Conservation (phyloP, 1,140 invertebrate species). For the Dolichoris vasculosae region DNA sequence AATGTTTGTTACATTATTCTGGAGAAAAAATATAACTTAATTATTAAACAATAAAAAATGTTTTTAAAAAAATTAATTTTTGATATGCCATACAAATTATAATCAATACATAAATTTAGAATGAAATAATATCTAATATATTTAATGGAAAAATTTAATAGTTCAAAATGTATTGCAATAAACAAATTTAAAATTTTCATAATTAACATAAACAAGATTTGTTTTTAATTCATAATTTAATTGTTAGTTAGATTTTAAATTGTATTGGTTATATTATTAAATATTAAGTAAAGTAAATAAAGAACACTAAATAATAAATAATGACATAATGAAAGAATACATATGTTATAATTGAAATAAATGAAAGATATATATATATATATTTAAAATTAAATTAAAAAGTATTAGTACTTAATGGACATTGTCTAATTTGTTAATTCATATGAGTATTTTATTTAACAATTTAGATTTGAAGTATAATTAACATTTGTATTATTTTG, state of each 20-base stretch:
- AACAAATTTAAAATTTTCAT: neutral
- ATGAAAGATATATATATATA: neutral
- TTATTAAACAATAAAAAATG: slow-evolving; percentile 42
- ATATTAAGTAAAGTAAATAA: neutral
- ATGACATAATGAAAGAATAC: neutral
- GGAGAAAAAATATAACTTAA: slow-evolving; percentile 24
- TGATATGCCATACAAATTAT: neutral
- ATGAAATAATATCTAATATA: neutral
- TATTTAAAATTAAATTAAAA: neutral
- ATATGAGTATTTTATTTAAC: neutral
- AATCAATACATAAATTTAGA: neutral
- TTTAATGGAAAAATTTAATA: neutral
- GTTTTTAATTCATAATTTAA: neutral
- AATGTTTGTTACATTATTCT: slow-evolving; percentile 21
- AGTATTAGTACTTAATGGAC: neutral
- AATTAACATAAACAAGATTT: neutral
- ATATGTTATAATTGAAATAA: neutral
- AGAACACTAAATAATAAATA: neutral
- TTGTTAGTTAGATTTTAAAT: neutral
- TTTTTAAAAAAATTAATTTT: slow-evolving; percentile 32
- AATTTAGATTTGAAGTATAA: neutral
- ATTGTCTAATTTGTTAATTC: neutral
- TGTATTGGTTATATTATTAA: neutral
- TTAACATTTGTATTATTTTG: neutral
- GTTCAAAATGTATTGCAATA: neutral